Base-by-base conservation (phyloP, 2,113 vertebrate genomes). In the Nerophis ophidion region DNA sequence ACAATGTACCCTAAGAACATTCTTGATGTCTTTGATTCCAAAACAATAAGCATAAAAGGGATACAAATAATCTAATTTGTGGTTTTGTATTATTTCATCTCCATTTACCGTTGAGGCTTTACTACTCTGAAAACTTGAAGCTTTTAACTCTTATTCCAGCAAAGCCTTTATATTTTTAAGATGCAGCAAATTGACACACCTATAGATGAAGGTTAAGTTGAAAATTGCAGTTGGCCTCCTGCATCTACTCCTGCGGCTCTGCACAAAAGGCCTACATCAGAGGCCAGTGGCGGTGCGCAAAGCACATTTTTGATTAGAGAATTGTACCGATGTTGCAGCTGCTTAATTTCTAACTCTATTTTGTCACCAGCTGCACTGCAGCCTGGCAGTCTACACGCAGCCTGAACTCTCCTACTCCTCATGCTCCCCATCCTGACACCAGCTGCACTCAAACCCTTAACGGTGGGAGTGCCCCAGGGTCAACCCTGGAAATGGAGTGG, bases 371-470 rank as follows among this genome's bases (percentile, higher is more conserved):
- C 88, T 89, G 88, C 81, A 86, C 61, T 47, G 60, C 68, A 76
- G 68, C 66, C 77, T 68, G 74, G 55, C 71, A 19, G 72, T 78
- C 76, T 78, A 59, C 75, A 61, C 44, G 70, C 66, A 73, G 85
- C 66, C 82, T 84, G 82, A 87, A 81, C 85, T 77, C 73, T 75
- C 74, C 79, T 69, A 73, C 78, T 76, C 81, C 65, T 74, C 74
- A 80, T 75, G 8, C 83, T 78, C 84, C 75, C 76, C 80, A 76
- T 67, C 72, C 76, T 82, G 68, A 70, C 79, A 83, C 72, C 86
- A 88, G 85, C 86, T 88, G 86, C 86, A 86, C 82, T 85, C 83
- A 84, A 83, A 84, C 78, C 82, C 84, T 85, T 80, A 81, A 87
- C 76, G 76, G 81, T 84, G 81, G 80, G 76, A 85, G 81, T 71